Evolutionary conservation across 2,797 vertebrate genomes (phyloP).

Genomic region (Hippocampus kuda): DNA sequence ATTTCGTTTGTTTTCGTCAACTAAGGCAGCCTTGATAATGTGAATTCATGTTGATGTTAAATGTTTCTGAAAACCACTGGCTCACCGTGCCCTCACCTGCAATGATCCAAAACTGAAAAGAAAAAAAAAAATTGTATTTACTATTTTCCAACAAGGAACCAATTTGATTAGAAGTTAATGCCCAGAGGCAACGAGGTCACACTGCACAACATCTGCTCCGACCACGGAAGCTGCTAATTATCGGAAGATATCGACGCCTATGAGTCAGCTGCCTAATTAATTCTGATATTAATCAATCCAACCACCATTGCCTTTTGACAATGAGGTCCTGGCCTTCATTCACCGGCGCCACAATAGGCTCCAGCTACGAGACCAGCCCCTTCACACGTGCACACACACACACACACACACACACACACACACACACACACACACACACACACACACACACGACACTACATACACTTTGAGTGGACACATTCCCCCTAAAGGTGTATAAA

Average conservation of each 20-base stretch:
- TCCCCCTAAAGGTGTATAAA: too few species aligned
- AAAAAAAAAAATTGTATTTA: background rate
- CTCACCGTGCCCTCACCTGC: too few species aligned
- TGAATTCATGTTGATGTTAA: too few species aligned
- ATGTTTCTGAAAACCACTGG: too few species aligned
- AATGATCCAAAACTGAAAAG: background rate
- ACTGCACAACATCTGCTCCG: constrained; percentile 46
- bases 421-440: background rate
- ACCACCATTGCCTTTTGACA: constrained; percentile 56
- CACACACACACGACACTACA: background rate
- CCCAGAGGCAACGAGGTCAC: constrained; percentile 31
- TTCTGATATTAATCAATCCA: constrained; percentile 69
- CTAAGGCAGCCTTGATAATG: too few species aligned
- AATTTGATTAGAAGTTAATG: background rate
- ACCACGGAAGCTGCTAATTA: constrained; percentile 52
- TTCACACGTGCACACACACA: background rate
- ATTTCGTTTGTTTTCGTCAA: too few species aligned
- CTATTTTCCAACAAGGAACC: background rate
- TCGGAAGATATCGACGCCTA: constrained; percentile 59
- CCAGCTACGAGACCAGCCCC: constrained; percentile 57
- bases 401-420: background rate
- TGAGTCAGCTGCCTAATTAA: constrained; percentile 66
- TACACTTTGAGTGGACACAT: too few species aligned
- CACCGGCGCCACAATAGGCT: constrained; percentile 54
- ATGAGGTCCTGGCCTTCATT: constrained; percentile 54